Percentiles rank a stretch among this genome's conserved stretches.
Conservation (phyloP, 2,113 vertebrate genomes). For the Bos javanicus region DNA sequence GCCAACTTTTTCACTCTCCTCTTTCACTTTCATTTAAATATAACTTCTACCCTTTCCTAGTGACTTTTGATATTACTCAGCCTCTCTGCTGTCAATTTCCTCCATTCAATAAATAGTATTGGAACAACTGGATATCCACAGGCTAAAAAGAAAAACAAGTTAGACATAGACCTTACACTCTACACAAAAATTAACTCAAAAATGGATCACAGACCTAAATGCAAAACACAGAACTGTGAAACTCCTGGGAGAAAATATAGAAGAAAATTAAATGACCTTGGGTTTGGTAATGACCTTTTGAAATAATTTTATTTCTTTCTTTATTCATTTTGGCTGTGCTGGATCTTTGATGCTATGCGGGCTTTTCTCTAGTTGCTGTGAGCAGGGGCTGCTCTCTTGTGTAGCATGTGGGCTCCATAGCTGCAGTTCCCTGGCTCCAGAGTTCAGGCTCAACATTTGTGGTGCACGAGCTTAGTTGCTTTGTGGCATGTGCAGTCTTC, state of each 20-base stretch:
- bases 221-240: neutral
- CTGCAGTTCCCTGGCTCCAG: neutral
- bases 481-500: neutral
- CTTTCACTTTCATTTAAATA: too few species aligned
- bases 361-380: neutral
- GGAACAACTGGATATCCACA: too few species aligned
- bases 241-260: neutral
- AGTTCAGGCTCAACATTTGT: neutral
- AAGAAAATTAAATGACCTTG: neutral
- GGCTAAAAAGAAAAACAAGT: too few species aligned
- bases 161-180: too few species aligned
- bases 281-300: neutral
- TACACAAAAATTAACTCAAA: too few species aligned
- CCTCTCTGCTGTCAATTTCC: too few species aligned
- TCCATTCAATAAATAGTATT: too few species aligned
- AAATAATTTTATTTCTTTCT: neutral
- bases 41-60: too few species aligned
- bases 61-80: too few species aligned
- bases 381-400: neutral
- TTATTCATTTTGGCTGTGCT: neutral
- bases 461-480: neutral
- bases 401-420: neutral
- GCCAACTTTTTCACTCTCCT: too few species aligned
- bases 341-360: neutral
- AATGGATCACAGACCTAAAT: neutral